These are phyloP conservation scores for Laodelphax striatellus DNA, from an alignment of 1,140 invertebrate genomes.

Conservation along the genomic window DNA sequence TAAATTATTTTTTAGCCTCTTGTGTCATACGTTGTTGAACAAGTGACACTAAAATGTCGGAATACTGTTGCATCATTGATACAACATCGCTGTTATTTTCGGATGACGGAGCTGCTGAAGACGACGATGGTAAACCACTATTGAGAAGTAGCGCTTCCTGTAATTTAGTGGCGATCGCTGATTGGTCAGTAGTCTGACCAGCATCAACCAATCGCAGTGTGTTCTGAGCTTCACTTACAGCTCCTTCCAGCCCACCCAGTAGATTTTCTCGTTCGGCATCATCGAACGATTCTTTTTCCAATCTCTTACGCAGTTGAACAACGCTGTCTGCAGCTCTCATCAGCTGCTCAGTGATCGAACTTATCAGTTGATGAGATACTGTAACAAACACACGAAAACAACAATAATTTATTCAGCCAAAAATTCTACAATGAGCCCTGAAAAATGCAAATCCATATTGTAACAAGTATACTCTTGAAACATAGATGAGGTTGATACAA, in stretches of 20 bases:
- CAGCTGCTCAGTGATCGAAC: slow-evolving; percentile 47
- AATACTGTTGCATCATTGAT: slow-evolving; percentile 17
- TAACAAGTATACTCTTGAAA: too few relatives aligned
- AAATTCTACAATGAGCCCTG: background rate
- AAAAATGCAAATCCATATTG: too few relatives aligned
- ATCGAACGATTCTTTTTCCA: slow-evolving; percentile 31
- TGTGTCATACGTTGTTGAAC: slow-evolving; percentile 15
- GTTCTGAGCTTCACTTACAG: slow-evolving; percentile 18
- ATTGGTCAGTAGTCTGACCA: too few relatives aligned
- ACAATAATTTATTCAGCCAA: background rate
- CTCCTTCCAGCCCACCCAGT: slow-evolving; percentile 11
- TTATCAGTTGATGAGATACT: slow-evolving; percentile 51
- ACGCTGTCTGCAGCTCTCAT: slow-evolving; percentile 50
- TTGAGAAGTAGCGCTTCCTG: slow-evolving; percentile 2
- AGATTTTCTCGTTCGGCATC: slow-evolving; percentile 10
- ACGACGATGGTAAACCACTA: too few relatives aligned
- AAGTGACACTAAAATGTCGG: slow-evolving; percentile 15
- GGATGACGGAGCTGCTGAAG: background rate
- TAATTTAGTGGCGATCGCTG: background rate
- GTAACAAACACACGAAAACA: slow-evolving; percentile 23
- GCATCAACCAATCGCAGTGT: slow-evolving; percentile 6
- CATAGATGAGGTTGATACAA: too few relatives aligned
- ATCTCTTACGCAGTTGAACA: slow-evolving; percentile 47
- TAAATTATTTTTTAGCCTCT: background rate
- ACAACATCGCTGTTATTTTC: slow-evolving; percentile 5